Percentiles rank a stretch among this genome's conserved stretches.
Conservation (phyloP, 1,140 invertebrate species). For the Atta colombica region DNA sequence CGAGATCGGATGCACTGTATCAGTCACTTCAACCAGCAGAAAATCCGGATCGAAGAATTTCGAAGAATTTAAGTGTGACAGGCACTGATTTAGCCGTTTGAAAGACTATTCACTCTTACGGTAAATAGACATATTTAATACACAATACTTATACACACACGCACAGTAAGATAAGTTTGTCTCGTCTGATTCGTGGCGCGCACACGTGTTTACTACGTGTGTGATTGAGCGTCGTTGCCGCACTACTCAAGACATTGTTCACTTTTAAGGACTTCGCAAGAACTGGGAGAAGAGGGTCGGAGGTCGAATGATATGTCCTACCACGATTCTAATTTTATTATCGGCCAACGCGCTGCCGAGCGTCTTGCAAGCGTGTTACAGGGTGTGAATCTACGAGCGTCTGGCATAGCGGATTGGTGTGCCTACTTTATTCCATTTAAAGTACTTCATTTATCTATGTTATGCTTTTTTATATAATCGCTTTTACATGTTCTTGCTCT, state of each 20-base stretch:
- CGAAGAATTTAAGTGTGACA: constrained; percentile 3
- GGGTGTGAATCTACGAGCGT: background rate
- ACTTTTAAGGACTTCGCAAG: constrained; percentile 42
- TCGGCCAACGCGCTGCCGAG: constrained; percentile 48
- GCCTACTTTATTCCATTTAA: background rate
- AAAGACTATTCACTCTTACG: constrained; percentile 20
- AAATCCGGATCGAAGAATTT: background rate
- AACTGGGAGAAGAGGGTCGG: constrained; percentile 32
- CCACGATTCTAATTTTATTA: constrained; percentile 76
- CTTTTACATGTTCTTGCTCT: background rate
- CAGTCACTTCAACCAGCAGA: background rate
- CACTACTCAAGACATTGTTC: background rate
- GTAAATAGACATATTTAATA: constrained; percentile 31
- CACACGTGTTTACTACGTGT: background rate
- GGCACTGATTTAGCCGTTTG: background rate
- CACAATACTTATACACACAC: background rate
- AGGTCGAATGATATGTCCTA: constrained; percentile 70
- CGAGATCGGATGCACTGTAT: background rate
- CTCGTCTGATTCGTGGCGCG: background rate
- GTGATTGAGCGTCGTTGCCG: constrained; percentile 17
- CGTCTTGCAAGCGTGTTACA: background rate
- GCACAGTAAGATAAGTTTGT: background rate
- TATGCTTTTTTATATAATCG: background rate
- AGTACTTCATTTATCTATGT: background rate
- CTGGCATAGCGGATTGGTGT: background rate